These are phyloP conservation scores for Drosophila seclusa DNA, from an alignment of 2,888 invertebrate species.

Conservation along the genomic window DNA sequence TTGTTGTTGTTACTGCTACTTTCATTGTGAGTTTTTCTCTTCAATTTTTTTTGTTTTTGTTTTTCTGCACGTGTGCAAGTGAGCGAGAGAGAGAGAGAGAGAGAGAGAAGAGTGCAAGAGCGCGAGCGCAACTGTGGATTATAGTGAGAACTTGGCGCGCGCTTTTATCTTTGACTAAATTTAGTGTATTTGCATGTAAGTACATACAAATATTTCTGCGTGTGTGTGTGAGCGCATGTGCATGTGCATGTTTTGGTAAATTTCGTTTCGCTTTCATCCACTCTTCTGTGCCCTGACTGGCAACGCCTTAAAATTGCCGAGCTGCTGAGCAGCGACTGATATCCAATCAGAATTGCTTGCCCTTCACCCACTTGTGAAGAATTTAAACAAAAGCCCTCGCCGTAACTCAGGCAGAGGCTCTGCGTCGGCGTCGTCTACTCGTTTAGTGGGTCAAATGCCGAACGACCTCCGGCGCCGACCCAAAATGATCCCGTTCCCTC, in stretches of 20 bases:
- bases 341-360: slow-evolving; percentile 50
- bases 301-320: slow-evolving; percentile 49
- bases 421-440: slow-evolving; percentile 1
- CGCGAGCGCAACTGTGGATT: slow-evolving; percentile 23
- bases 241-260: slow-evolving; percentile 8
- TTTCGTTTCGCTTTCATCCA: slow-evolving; percentile 12
- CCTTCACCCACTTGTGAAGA: slow-evolving; percentile 66
- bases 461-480: slow-evolving; percentile 51
- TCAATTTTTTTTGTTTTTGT: slow-evolving; percentile 16
- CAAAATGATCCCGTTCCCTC: slow-evolving; percentile 18
- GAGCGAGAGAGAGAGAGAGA: slow-evolving; percentile 35
- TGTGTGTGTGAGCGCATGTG: slow-evolving; percentile 4
- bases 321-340: slow-evolving; percentile 5
- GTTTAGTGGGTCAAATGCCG: slow-evolving; percentile 57
- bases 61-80: slow-evolving; percentile 51
- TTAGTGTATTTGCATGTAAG: slow-evolving; percentile 52
- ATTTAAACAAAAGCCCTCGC: slow-evolving; percentile 39
- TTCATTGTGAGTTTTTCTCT: slow-evolving; percentile 29
- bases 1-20: slow-evolving; percentile 39
- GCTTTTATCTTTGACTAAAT: slow-evolving; percentile 37
- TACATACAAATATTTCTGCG: slow-evolving; percentile 24
- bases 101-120: slow-evolving; percentile 28
- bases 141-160: slow-evolving; percentile 35
- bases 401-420: slow-evolving; percentile 2
- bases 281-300: slow-evolving; percentile 6